Evolutionary conservation across 2,888 invertebrate species (phyloP), one percentile per base, ranked within the genome.

Genomic region (Temnothorax ravouxi): DNA sequence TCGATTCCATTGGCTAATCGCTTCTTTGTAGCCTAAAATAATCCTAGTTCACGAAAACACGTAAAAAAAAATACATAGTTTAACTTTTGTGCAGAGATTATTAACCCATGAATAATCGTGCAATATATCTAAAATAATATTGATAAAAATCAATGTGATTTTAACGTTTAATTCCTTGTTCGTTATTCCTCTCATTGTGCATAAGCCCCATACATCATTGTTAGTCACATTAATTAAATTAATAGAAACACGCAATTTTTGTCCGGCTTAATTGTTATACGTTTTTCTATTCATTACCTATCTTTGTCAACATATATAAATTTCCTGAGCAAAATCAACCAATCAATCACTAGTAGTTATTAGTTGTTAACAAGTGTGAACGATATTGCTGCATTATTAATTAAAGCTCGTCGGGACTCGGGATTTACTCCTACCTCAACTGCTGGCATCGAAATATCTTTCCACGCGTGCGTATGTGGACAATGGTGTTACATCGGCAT

Each of bases 1-100:
- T 80, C 59, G 47, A 25, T 38, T 74, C 47, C 18, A 59, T 74
- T 47, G 59, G 18, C 21, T 71, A 71, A 74, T 79, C 34, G 79
- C 25, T 34, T 64, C 25, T 21, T 34, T 15, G 74, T 44, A 25
- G 50, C 9, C 38, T 74, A 80, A 74, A 74, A 80, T 80, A 47
- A 80, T 74, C 47, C 47, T 47, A 25, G n/a, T 66, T 66, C 44
- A 44, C 29, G 44, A 67, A n/a, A n/a, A 67, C 8, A 13, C 11
- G 44, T n/a, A n/a, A 77, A 67, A 25, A 54, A n/a, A 54, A 54
- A 41, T 5, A 50, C 11, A 38, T 29, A n/a, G 6, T 44, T 4
- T 47, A 15, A 11, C 15, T 34, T 66, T 47, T 47, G 4, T 66
- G 1, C 38, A 5, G 11, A 5, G 6, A 62, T 62, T 8, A 18